A percentile compares a stretch with the other conserved stretches of the same genome.
These are phyloP conservation scores for Anguilla marmorata DNA, from an alignment of 2,797 vertebrate genomes.

Conservation along the genomic window DNA sequence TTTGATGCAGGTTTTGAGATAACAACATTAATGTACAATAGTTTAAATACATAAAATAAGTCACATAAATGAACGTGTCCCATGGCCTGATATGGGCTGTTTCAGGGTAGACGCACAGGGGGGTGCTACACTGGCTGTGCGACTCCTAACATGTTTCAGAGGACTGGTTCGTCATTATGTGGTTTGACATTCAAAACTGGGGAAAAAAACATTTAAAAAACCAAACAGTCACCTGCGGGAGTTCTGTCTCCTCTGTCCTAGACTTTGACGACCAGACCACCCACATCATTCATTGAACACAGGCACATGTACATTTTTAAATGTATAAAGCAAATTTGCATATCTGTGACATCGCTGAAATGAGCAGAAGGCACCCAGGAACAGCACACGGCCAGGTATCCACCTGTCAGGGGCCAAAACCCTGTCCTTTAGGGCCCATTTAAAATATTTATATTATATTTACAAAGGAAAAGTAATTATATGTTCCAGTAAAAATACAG, in stretches of 20 bases:
- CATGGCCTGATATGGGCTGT: background rate
- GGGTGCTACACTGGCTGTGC: too few species aligned
- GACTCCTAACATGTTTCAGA: too few species aligned
- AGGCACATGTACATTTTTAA: constrained; percentile 43
- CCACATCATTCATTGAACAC: constrained; percentile 43
- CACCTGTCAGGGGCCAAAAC: background rate
- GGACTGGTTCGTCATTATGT: too few species aligned
- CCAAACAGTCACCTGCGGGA: background rate
- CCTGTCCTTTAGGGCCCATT: background rate
- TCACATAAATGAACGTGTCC: background rate
- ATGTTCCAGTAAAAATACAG: background rate
- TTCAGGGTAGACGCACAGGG: background rate
- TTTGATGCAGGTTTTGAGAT: background rate
- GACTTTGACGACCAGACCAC: constrained; percentile 27
- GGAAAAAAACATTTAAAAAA: background rate
- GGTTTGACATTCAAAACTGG: background rate
- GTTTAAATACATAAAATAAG: background rate
- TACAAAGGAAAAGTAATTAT: background rate
- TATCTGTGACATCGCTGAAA: constrained; percentile 59
- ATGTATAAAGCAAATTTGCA: constrained; percentile 59
- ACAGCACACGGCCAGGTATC: background rate
- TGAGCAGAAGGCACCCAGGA: constrained; percentile 44
- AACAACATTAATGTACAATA: background rate
- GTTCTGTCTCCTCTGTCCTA: background rate
- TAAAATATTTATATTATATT: background rate